phyloP scores from a whole-genome alignment of 2,797 vertebrate species.

The Dallia pectoralis region DNA sequence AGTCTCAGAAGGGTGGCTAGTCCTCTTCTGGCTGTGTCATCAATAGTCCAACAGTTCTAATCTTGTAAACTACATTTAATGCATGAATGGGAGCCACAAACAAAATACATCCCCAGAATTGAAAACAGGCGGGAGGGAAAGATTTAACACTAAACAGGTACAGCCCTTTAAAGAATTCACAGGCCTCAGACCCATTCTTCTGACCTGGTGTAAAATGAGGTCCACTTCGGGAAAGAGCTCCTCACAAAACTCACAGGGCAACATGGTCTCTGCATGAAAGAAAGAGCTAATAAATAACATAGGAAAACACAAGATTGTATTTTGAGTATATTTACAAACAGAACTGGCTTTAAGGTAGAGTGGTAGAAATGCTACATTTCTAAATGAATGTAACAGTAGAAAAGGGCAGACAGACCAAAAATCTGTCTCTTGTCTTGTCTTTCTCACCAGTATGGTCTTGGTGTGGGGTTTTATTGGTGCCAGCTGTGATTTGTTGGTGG shows the following conservation, averaged over 20 bases:
- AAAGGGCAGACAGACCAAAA: background rate
- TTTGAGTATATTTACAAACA: background rate
- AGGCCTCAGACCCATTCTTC: constrained; percentile 7
- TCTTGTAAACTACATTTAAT: constrained; percentile 16
- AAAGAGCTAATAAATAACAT: background rate
- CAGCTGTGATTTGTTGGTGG: constrained; percentile 50
- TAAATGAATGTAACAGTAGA: background rate
- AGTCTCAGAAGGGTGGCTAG: too few relatives aligned
- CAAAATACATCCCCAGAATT: constrained; percentile 22
- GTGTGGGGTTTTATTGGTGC: constrained; percentile 42
- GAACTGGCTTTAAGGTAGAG: background rate
- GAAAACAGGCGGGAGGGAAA: background rate
- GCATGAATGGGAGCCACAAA: constrained; percentile 15
- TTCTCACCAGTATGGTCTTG: constrained; percentile 58
- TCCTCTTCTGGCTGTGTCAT: too few relatives aligned
- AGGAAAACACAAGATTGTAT: background rate
- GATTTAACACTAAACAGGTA: background rate
- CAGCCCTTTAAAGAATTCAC: background rate
- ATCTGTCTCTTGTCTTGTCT: background rate
- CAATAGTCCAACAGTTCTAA: background rate
- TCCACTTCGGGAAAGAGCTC: constrained; percentile 93
- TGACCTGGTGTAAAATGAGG: constrained; percentile 95
- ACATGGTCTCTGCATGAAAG: constrained; percentile 71
- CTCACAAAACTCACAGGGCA: constrained; percentile 98
- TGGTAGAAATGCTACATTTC: background rate